Evolutionary conservation across 2,888 invertebrate genomes (phyloP).

Genomic region (Amorpha juglandis): DNA sequence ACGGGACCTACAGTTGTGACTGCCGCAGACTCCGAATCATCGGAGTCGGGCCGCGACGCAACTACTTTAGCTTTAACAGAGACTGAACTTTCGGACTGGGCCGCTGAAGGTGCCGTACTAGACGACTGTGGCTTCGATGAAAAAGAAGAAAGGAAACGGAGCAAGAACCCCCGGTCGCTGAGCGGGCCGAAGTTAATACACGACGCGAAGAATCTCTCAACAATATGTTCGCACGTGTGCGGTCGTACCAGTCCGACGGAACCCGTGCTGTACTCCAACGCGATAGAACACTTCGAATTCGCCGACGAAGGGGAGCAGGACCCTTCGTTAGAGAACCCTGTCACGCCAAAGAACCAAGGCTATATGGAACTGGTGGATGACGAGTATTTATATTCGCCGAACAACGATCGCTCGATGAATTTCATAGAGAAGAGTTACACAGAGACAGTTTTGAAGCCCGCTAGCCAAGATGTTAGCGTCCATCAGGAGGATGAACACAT

Average conservation of each 20-base stretch:
- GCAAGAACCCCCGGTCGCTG: slow-evolving; percentile 64
- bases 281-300: slow-evolving; percentile 92
- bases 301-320: slow-evolving; percentile 94
- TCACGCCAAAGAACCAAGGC: slow-evolving; percentile 64
- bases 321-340: slow-evolving; percentile 86
- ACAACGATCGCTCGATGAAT: slow-evolving; percentile 80
- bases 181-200: slow-evolving; percentile 69
- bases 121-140: slow-evolving; percentile 87
- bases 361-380: slow-evolving; percentile 79
- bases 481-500: slow-evolving; percentile 26
- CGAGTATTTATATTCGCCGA: slow-evolving; percentile 70
- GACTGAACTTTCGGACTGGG: slow-evolving; percentile 96
- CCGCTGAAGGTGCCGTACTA: slow-evolving; percentile 90
- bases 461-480: slow-evolving; percentile 40
- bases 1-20: slow-evolving; percentile 70
- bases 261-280: slow-evolving; percentile 74
- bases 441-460: slow-evolving; percentile 67
- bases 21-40: slow-evolving; percentile 73
- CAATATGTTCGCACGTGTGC: slow-evolving; percentile 73
- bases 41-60: slow-evolving; percentile 88
- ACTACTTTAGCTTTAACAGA: slow-evolving; percentile 91
- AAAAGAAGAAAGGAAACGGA: slow-evolving; percentile 61
- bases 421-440: slow-evolving; percentile 81
- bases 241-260: slow-evolving; percentile 65
- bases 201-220: slow-evolving; percentile 71